Conservation (phyloP, 2,888 invertebrate genomes). For the Nomada fabriciana region DNA sequence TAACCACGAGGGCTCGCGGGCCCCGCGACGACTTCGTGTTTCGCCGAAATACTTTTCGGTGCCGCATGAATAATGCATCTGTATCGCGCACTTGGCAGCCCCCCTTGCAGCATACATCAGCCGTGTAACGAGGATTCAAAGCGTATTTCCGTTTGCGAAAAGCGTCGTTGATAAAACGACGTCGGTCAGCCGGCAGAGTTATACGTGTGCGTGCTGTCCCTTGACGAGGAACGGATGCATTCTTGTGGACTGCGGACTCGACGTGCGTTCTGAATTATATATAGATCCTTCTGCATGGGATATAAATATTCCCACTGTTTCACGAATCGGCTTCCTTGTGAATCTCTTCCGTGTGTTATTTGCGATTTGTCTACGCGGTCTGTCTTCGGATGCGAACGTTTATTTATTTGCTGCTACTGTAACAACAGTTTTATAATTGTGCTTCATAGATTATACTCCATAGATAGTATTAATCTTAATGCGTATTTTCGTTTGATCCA, state of each 20-base stretch:
- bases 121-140: slow-evolving; percentile 60
- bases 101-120: slow-evolving; percentile 51
- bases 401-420: too few relatives aligned
- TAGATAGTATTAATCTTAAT: too few relatives aligned
- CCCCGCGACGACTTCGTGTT: slow-evolving; percentile 53
- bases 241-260: background rate
- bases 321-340: background rate
- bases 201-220: background rate
- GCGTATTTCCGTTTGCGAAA: slow-evolving; percentile 58
- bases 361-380: background rate
- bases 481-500: too few relatives aligned
- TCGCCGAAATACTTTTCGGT: slow-evolving; percentile 61
- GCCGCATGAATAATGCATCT: slow-evolving; percentile 70
- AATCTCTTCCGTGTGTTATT: background rate
- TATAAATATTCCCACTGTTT: background rate
- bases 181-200: slow-evolving; percentile 22
- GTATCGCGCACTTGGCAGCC: slow-evolving; percentile 47
- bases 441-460: too few relatives aligned
- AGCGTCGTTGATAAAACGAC: slow-evolving; percentile 58
- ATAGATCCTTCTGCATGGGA: slow-evolving; percentile 19
- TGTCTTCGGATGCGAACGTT: too few relatives aligned
- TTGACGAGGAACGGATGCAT: slow-evolving; percentile 9
- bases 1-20: slow-evolving; percentile 59
- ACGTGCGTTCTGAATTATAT: slow-evolving; percentile 15
- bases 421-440: too few relatives aligned